Conservation (phyloP, 2,888 invertebrate species). For the Autographa gamma region DNA sequence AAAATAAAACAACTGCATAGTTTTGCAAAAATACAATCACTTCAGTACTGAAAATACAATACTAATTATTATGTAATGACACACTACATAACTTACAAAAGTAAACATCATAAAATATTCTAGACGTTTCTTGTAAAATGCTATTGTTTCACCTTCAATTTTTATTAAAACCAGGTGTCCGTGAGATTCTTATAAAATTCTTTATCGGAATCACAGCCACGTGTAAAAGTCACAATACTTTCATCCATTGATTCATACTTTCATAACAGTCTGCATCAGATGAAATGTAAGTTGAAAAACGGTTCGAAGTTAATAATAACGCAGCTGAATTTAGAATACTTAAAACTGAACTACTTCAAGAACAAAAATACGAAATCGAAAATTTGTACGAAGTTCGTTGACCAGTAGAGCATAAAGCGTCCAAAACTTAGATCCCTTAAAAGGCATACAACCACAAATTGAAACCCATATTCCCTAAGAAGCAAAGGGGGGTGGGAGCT, state of each 20-base stretch:
- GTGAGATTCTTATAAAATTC: slow-evolving; percentile 9
- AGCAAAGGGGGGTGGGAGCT: slow-evolving; percentile 48
- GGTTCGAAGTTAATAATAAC: background rate
- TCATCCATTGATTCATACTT: slow-evolving; percentile 6
- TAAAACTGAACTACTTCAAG: slow-evolving; percentile 24
- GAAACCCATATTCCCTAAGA: slow-evolving; percentile 15
- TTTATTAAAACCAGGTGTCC: slow-evolving; percentile 27
- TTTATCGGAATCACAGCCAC: slow-evolving; percentile 12
- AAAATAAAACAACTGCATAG: background rate
- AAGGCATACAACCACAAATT: slow-evolving; percentile 25
- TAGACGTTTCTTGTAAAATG: background rate
- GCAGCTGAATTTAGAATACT: background rate
- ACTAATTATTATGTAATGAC: background rate
- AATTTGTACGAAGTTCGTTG: slow-evolving; percentile 58
- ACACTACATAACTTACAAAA: background rate
- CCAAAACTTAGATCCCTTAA: slow-evolving; percentile 54
- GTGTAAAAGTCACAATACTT: background rate
- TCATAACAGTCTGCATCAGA: slow-evolving; percentile 1
- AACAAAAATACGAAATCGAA: slow-evolving; percentile 34
- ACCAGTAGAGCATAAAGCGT: slow-evolving; percentile 43
- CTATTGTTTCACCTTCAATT: slow-evolving; percentile 3
- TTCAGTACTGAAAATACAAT: background rate
- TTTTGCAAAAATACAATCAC: too few relatives aligned
- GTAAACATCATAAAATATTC: background rate
- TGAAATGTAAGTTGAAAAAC: background rate